phyloP scores from a whole-genome alignment of 2,113 vertebrate species.

The Crotalus horridus region DNA sequence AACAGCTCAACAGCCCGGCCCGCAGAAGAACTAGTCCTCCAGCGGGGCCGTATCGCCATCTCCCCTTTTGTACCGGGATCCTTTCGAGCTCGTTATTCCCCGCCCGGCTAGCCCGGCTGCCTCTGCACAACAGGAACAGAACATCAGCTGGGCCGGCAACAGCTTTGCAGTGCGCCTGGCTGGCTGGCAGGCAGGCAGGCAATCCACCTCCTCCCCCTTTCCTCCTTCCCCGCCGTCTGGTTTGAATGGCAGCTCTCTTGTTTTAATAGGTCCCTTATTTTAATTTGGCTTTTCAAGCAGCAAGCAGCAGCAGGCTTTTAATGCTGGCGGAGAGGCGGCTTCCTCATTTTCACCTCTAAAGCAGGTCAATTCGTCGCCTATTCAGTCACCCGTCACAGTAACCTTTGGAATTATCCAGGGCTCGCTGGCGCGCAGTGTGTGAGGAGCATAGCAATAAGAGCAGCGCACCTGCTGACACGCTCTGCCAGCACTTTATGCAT shows the following conservation, averaged over 20 bases:
- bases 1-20: not conserved
- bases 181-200: not conserved
- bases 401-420: not conserved
- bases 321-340: not conserved
- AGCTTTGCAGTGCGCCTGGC: not conserved
- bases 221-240: not conserved
- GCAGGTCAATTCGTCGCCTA: not conserved
- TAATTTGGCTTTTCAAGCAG: constrained; percentile 23
- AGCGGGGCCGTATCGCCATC: not conserved
- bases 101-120: constrained; percentile 8
- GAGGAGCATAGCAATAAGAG: constrained; percentile 36
- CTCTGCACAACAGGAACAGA: not conserved
- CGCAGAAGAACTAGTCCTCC: not conserved
- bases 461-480: constrained; percentile 47
- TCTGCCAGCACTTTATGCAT: constrained; percentile 29
- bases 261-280: not conserved
- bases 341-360: not conserved
- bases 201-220: not conserved
- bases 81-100: not conserved
- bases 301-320: not conserved
- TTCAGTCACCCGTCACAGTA: not conserved
- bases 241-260: not conserved
- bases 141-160: not conserved
- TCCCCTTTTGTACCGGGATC: not conserved
- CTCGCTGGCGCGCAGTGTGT: not conserved